phyloP scores from a whole-genome alignment of 2,888 invertebrate genomes.

The Leucoma salicis region DNA sequence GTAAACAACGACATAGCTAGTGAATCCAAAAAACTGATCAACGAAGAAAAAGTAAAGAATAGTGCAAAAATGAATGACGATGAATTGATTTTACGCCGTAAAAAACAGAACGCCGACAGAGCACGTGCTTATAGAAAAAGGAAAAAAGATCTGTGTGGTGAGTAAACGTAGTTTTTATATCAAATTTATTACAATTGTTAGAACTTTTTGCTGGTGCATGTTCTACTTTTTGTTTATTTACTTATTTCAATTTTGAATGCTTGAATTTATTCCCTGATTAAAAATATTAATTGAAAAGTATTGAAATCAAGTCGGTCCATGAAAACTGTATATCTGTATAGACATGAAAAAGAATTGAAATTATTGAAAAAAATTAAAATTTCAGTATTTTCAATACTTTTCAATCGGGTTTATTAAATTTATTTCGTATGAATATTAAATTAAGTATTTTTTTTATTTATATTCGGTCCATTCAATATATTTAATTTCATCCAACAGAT shows the following conservation, averaged over 20 bases:
- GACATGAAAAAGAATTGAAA: no score
- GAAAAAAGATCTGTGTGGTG: conserved; percentile 14
- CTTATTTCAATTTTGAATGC: no score
- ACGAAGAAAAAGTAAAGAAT: no score
- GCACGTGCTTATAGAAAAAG: conserved; percentile 16
- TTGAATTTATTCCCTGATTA: background rate
- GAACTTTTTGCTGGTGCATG: background rate
- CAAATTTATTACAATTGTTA: background rate
- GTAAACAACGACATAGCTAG: no score
- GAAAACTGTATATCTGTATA: no score
- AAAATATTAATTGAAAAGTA: no score
- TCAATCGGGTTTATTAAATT: no score
- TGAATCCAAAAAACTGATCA: no score
- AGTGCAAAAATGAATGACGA: conserved; percentile 10
- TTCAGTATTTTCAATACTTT: no score
- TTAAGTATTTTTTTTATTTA: conserved; percentile 3
- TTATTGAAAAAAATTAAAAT: no score
- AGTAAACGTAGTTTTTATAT: conserved; percentile 7
- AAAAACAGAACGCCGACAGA: conserved; percentile 14
- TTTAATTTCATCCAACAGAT: conserved; percentile 16
- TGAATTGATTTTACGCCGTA: conserved; percentile 17
- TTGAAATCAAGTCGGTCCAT: no score
- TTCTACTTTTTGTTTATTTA: background rate
- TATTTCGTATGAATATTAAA: background rate
- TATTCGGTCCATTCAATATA: conserved; percentile 14